Evolutionary conservation across 2,888 invertebrate genomes (phyloP).

Genomic region (Steromphala cineraria): DNA sequence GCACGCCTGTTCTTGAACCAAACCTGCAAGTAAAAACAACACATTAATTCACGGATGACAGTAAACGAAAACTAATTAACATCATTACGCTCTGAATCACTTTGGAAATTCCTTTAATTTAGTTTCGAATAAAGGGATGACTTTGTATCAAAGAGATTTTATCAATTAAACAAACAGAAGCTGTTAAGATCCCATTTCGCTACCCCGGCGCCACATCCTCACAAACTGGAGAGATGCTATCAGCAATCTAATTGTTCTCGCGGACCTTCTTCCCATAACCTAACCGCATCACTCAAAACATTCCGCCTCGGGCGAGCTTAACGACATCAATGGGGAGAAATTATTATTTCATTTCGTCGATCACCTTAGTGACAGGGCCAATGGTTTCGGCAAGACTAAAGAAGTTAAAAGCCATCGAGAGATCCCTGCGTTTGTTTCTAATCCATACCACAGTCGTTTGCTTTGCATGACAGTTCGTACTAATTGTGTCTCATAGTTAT

Average conservation of each 20-base stretch:
- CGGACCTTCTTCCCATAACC: neutral
- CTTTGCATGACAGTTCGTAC: neutral
- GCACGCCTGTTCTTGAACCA: constrained; percentile 98
- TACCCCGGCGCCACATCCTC: neutral
- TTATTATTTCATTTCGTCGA: constrained; percentile 8
- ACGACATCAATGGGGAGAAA: neutral
- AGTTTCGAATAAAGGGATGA: neutral
- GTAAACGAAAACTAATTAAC: too few relatives aligned
- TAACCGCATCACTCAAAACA: neutral
- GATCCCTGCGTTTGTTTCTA: neutral
- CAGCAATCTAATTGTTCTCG: neutral
- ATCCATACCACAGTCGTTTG: constrained; percentile 19
- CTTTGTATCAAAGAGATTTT: neutral
- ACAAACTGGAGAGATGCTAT: neutral
- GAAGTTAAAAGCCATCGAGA: neutral
- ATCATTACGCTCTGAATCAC: too few relatives aligned
- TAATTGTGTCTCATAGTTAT: constrained; percentile 9
- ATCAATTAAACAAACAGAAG: neutral
- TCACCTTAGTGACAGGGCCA: constrained; percentile 8
- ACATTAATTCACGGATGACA: too few relatives aligned
- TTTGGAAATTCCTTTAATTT: too few relatives aligned
- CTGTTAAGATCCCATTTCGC: neutral
- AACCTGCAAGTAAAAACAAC: constrained; percentile 81
- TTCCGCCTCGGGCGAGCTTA: neutral
- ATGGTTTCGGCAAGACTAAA: neutral